Conservation (phyloP, 2,797 vertebrate genomes). For the Gymnothorax javanicus region DNA sequence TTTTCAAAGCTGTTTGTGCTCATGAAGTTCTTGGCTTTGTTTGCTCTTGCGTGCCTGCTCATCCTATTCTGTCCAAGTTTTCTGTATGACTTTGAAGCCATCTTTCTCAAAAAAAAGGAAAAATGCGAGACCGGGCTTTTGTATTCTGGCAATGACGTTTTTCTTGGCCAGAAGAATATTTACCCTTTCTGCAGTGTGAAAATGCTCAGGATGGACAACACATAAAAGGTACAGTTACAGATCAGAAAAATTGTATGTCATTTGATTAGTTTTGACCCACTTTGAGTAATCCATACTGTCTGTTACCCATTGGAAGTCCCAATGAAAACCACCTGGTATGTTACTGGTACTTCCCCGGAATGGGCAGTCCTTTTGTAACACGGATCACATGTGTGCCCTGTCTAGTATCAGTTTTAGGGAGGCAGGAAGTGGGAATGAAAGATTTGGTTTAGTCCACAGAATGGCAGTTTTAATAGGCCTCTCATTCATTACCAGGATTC, state of each 20-base stretch:
- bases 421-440: conserved; percentile 70
- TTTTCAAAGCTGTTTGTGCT: conserved; percentile 37
- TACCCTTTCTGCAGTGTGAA: conserved; percentile 8
- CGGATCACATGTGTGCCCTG: conserved; percentile 65
- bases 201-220: conserved; percentile 6
- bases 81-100: background rate
- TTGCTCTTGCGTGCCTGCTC: conserved; percentile 23
- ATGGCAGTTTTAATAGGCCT: conserved; percentile 66
- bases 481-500: conserved; percentile 76
- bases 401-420: conserved; percentile 62
- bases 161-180: background rate
- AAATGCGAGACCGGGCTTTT: background rate
- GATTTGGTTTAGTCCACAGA: conserved; percentile 59
- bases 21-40: conserved; percentile 26
- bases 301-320: conserved; percentile 31
- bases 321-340: conserved; percentile 58
- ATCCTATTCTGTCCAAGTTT: conserved; percentile 17
- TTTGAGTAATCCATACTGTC: conserved; percentile 14
- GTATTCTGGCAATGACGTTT: background rate
- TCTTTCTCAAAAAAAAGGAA: background rate
- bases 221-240: conserved; percentile 11
- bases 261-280: conserved; percentile 17
- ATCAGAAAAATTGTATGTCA: conserved; percentile 10
- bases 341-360: conserved; percentile 56
- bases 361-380: conserved; percentile 33